Percentiles rank a stretch among this genome's conserved stretches.
These are phyloP conservation scores for Dinothrombium tinctorium DNA, from an alignment of 1,140 invertebrate genomes.

Conservation along the genomic window DNA sequence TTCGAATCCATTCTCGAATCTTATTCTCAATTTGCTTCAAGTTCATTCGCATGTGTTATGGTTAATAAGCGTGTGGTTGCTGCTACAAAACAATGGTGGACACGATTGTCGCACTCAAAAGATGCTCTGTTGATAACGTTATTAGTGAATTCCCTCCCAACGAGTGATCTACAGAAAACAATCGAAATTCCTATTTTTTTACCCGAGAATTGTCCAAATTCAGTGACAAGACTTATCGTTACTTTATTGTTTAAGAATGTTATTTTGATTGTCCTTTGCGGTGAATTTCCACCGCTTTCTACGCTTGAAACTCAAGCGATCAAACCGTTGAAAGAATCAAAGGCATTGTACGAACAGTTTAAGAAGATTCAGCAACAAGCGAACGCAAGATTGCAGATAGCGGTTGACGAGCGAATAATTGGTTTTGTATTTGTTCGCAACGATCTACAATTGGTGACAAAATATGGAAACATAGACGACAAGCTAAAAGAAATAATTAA, in stretches of 20 bases:
- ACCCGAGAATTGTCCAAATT: slow-evolving; percentile 8
- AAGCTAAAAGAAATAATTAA: no score
- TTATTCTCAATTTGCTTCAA: slow-evolving; percentile 1
- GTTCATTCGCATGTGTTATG: slow-evolving; percentile 3
- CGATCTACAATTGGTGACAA: no score
- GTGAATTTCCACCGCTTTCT: slow-evolving; percentile 6
- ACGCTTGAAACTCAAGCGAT: no score
- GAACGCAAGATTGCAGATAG: no score
- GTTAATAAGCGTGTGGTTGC: slow-evolving; percentile 3
- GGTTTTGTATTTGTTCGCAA: no score
- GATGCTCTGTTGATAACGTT: slow-evolving; percentile 2
- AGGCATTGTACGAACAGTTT: no score
- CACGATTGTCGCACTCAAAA: not conserved
- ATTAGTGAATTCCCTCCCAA: slow-evolving; percentile 4
- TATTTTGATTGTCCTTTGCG: slow-evolving; percentile 5
- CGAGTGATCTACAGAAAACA: not conserved
- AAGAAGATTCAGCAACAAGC: no score
- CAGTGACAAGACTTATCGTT: not conserved
- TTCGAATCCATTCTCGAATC: slow-evolving; percentile 1
- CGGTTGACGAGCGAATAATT: no score
- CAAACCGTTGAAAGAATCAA: not conserved
- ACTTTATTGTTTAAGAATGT: slow-evolving; percentile 1
- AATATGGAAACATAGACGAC: no score
- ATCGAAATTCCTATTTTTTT: slow-evolving; percentile 6
- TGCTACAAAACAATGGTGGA: slow-evolving; percentile 10